Evolutionary conservation across 2,888 invertebrate genomes (phyloP).

Genomic region (Sinhomidia bicolor): DNA sequence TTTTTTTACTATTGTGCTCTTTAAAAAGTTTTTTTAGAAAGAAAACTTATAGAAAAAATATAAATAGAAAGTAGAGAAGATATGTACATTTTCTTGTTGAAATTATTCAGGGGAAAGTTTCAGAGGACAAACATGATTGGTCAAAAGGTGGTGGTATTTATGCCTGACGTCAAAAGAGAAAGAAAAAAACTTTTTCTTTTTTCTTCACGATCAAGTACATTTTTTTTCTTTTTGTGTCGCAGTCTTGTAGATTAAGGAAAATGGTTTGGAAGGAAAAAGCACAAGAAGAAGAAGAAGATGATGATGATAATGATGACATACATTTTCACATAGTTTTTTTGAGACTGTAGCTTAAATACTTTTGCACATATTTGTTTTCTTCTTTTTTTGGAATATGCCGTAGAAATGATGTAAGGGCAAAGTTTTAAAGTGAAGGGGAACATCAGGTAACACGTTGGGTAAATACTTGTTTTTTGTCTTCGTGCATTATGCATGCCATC

Average conservation of each 20-base stretch:
- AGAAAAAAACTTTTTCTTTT: too few relatives aligned
- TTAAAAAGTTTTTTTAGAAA: too few relatives aligned
- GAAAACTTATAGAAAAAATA: too few relatives aligned
- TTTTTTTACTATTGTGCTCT: not conserved
- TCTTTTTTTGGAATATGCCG: not conserved
- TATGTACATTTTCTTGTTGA: too few relatives aligned
- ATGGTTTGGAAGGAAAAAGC: too few relatives aligned
- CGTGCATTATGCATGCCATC: constrained; percentile 6
- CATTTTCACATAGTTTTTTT: constrained; percentile 10
- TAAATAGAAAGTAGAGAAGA: too few relatives aligned
- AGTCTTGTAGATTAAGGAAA: not conserved
- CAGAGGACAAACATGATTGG: too few relatives aligned
- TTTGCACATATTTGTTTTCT: constrained; percentile 21
- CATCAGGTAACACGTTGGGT: not conserved
- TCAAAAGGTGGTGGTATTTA: too few relatives aligned
- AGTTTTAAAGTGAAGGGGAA: not conserved
- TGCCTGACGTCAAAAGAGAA: too few relatives aligned
- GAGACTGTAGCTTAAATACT: constrained; percentile 7
- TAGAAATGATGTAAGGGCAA: too few relatives aligned
- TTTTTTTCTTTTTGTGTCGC: not conserved
- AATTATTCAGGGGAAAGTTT: too few relatives aligned
- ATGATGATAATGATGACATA: constrained; percentile 7
- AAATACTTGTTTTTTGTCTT: not conserved
- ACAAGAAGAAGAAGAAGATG: too few relatives aligned
- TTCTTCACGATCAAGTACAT: not conserved